These are phyloP conservation scores for Odontamblyopus rebecca DNA, from an alignment of 2,797 vertebrate species.

Conservation along the genomic window DNA sequence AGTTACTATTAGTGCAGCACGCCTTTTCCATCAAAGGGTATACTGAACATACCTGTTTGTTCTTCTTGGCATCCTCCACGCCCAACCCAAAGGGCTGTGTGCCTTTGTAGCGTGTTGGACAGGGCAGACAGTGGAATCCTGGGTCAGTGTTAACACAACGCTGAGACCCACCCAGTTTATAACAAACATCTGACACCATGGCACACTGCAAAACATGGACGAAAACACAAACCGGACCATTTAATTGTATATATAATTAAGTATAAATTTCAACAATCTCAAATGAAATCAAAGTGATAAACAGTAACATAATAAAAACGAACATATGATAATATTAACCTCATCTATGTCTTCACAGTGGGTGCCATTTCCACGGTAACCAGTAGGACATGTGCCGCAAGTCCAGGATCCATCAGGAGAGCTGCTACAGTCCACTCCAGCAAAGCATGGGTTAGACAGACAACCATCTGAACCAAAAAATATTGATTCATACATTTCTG, in stretches of 20 bases:
- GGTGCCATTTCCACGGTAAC: conserved; percentile 92
- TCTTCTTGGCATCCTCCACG: conserved; percentile 84
- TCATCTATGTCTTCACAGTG: conserved; percentile 94
- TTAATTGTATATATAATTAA: not conserved
- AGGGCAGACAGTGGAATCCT: conserved; percentile 94
- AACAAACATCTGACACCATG: conserved; percentile 91
- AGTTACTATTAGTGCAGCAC: no score
- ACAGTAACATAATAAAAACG: not conserved
- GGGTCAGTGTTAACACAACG: conserved; percentile 94
- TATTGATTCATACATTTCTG: not conserved
- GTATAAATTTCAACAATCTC: not conserved
- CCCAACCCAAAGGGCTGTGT: conserved; percentile 92
- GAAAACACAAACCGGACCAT: conserved; percentile 1
- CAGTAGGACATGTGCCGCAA: conserved; percentile 90
- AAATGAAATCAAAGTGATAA: not conserved
- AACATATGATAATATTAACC: conserved; percentile 69
- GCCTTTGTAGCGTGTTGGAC: conserved; percentile 93
- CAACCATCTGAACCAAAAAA: conserved; percentile 84
- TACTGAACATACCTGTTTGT: conserved; percentile 86
- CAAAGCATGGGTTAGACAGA: conserved; percentile 95
- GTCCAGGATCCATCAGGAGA: conserved; percentile 95
- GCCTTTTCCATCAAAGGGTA: not conserved
- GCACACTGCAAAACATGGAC: conserved; percentile 80
- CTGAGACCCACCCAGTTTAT: conserved; percentile 80
- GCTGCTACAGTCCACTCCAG: conserved; percentile 90